Percentiles rank a stretch among this genome's conserved stretches.
Evolutionary conservation across 2,113 vertebrate species (phyloP).

Genomic region (Laticauda colubrina): DNA sequence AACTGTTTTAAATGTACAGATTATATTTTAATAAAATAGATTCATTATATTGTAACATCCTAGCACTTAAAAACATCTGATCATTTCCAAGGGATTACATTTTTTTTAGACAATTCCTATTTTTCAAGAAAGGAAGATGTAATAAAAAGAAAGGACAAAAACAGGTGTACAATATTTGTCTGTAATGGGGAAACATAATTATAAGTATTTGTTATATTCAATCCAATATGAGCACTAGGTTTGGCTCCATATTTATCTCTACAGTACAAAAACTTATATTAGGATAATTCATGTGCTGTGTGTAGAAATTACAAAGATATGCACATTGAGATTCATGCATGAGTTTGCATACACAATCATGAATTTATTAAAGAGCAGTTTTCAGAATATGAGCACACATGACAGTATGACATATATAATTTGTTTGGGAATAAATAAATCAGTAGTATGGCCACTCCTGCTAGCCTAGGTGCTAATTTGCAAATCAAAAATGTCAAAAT

Average conservation of each 20-base stretch:
- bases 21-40: not conserved
- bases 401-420: not conserved
- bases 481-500: not conserved
- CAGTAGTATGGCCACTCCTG: not conserved
- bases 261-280: not conserved
- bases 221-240: not conserved
- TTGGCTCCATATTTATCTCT: not conserved
- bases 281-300: not conserved
- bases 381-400: not conserved
- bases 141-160: not conserved
- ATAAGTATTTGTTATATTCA: not conserved
- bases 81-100: not conserved
- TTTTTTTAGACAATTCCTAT: not conserved
- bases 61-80: not conserved
- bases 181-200: not conserved
- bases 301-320: not conserved
- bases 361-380: not conserved
- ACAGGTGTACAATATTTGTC: not conserved
- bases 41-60: not conserved
- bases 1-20: not conserved
- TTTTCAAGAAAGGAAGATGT: not conserved
- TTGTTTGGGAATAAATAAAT: not conserved
- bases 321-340: not conserved
- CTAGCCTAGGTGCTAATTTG: not conserved
- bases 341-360: not conserved